Evolutionary conservation across 2,113 vertebrate species (phyloP), one percentile per base, ranked within the genome.

Genomic region (Octodon degus): DNA sequence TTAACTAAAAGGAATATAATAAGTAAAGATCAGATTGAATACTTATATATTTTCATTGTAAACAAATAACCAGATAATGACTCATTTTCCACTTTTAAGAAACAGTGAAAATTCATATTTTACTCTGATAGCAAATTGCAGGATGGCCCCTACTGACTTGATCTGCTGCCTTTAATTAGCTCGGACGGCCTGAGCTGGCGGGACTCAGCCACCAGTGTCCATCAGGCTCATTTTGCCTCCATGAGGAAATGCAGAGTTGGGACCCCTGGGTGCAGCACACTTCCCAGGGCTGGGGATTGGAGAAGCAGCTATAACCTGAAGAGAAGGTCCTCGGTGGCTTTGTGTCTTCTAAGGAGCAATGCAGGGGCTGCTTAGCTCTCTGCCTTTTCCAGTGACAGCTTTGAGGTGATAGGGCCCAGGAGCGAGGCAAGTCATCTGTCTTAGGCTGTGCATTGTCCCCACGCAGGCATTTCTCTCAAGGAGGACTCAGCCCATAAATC

Each of bases 401-500:
- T 86, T 85, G 83, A 92, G 34, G 43, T 96, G 90, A 91, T 24
- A 17, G 30, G 82, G 87, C 91, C 47, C 40, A 86, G 1, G 25
- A 32, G 79, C 20, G 53, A 93, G 74, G 60, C 87, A 77, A 95
- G 43, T 70, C 82, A 93, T 86, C 58, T 92, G 85, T 86, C 74
- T 1, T 0, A 50, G 68, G 80, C 62, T 60, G 63, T 22, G 43
- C 11, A 11, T 72, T 76, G 86, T 96, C 92, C 97, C 68, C 30
- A 47, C 79, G 5, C 83, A 55, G 6, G 62, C 1, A 40, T 17
- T 84, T 63, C 90, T 96, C 77, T 68, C 94, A 77, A 67, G 96
- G 62, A 96, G 81, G 7, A 37, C 70, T 86, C 85, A 85, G 63
- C 88, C 97, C 94, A 80, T 91, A 97, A 97, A 93, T 40, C 43